Percentiles rank a stretch among this genome's conserved stretches.
These are phyloP conservation scores for Carapus acus DNA, from an alignment of 2,797 vertebrate species.

Conservation along the genomic window DNA sequence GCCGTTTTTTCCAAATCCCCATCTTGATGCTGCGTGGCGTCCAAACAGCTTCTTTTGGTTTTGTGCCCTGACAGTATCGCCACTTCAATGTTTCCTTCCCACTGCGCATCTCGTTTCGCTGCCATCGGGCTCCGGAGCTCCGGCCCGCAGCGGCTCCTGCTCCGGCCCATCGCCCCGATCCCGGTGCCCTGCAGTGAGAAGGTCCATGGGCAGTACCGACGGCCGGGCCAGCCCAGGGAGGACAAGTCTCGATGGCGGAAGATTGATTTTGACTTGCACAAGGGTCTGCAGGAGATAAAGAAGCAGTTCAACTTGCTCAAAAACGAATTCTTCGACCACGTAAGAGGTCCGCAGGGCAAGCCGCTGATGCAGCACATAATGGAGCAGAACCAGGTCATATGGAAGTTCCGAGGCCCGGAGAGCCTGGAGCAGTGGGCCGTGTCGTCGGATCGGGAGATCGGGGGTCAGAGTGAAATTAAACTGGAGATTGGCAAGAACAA, in stretches of 20 bases:
- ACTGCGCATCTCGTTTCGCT: too few relatives aligned
- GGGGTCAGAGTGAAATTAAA: slow-evolving; percentile 82
- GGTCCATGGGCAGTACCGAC: slow-evolving; percentile 67
- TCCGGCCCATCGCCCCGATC: slow-evolving; percentile 16
- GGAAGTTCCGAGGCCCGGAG: slow-evolving; percentile 86
- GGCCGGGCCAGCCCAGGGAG: slow-evolving; percentile 73
- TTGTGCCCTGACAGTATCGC: too few relatives aligned
- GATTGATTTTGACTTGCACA: slow-evolving; percentile 72
- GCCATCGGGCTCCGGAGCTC: slow-evolving; percentile 39
- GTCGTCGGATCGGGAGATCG: slow-evolving; percentile 85
- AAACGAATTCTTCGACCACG: slow-evolving; percentile 66
- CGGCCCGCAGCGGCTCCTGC: slow-evolving; percentile 25
- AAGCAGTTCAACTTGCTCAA: slow-evolving; percentile 75
- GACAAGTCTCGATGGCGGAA: slow-evolving; percentile 68
- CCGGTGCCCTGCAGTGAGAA: slow-evolving; percentile 38
- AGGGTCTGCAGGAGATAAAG: slow-evolving; percentile 74
- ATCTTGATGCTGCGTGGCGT: too few relatives aligned
- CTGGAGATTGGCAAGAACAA: slow-evolving; percentile 80
- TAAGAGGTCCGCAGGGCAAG: slow-evolving; percentile 75
- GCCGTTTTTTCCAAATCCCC: too few relatives aligned
- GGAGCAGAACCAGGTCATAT: slow-evolving; percentile 82
- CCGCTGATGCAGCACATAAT: slow-evolving; percentile 66
- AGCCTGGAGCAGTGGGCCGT: slow-evolving; percentile 82
- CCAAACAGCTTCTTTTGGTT: too few relatives aligned
- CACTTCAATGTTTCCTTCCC: too few relatives aligned